phyloP scores from a whole-genome alignment of 2,113 vertebrate species.

The Serilophus lunatus region DNA sequence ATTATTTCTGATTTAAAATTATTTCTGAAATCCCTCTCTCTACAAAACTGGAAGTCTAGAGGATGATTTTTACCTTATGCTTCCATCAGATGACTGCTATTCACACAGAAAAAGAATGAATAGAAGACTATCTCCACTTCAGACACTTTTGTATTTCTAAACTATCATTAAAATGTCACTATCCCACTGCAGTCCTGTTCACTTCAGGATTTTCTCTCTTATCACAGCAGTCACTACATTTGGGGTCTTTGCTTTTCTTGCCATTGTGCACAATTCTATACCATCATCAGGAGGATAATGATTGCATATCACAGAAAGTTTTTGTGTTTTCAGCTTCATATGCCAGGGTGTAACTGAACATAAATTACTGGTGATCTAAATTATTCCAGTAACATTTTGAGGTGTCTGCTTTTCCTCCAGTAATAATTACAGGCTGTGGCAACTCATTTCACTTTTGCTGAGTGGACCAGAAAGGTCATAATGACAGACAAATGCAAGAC shows the following conservation, averaged over 20 bases:
- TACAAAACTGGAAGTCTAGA: background rate
- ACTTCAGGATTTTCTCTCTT: conserved; percentile 30
- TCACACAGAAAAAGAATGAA: background rate
- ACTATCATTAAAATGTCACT: conserved; percentile 55
- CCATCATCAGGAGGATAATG: conserved; percentile 1
- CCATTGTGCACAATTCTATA: background rate
- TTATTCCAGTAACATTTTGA: background rate
- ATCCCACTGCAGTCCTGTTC: background rate
- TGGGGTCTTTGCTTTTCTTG: conserved; percentile 11
- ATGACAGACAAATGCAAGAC: background rate
- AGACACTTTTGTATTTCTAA: conserved; percentile 38
- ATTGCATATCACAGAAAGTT: background rate
- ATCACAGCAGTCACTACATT: conserved; percentile 15
- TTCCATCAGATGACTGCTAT: background rate
- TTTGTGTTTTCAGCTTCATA: conserved; percentile 28
- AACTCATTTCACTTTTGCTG: background rate
- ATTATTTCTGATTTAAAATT: background rate
- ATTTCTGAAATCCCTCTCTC: background rate
- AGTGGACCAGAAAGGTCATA: background rate
- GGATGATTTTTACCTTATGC: background rate
- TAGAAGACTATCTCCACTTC: background rate
- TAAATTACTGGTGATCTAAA: conserved; percentile 10
- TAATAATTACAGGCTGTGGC: background rate
- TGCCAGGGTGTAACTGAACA: background rate
- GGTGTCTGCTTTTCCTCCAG: background rate